Conservation (phyloP, 1,140 invertebrate species). For the Aphis craccivora region DNA sequence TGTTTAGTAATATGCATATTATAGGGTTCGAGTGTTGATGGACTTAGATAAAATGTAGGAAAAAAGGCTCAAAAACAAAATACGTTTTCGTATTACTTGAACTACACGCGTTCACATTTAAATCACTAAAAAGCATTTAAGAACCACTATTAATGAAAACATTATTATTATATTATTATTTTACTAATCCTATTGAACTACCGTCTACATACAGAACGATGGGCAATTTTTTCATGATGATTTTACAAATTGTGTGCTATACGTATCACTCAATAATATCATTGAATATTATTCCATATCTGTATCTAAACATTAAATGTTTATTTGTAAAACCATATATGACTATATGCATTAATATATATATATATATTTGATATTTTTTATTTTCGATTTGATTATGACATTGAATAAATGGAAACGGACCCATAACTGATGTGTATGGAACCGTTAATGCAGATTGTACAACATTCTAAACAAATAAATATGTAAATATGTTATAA, state of each 20-base stretch:
- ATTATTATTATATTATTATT: too few relatives aligned
- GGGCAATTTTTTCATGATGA: not conserved
- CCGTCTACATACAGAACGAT: not conserved
- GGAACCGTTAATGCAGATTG: not conserved
- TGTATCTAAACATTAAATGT: not conserved
- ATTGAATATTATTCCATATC: not conserved
- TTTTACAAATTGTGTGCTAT: not conserved
- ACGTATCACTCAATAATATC: not conserved
- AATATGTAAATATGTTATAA: not conserved
- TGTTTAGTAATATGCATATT: not conserved
- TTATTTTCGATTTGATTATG: not conserved
- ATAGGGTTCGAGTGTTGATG: too few relatives aligned
- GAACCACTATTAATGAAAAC: too few relatives aligned
- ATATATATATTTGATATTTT: not conserved
- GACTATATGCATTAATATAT: not conserved
- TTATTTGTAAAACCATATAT: not conserved
- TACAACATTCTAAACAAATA: not conserved
- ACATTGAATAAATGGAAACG: too few relatives aligned
- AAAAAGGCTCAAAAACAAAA: too few relatives aligned
- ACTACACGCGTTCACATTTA: too few relatives aligned
- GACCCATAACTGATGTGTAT: not conserved
- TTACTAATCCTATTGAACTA: not conserved
- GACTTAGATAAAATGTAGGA: too few relatives aligned
- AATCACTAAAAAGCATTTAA: too few relatives aligned
- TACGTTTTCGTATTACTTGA: too few relatives aligned